Percentiles rank a stretch among this genome's conserved stretches.
Evolutionary conservation across 2,113 vertebrate genomes (phyloP).

Genomic region (Procavia capensis): DNA sequence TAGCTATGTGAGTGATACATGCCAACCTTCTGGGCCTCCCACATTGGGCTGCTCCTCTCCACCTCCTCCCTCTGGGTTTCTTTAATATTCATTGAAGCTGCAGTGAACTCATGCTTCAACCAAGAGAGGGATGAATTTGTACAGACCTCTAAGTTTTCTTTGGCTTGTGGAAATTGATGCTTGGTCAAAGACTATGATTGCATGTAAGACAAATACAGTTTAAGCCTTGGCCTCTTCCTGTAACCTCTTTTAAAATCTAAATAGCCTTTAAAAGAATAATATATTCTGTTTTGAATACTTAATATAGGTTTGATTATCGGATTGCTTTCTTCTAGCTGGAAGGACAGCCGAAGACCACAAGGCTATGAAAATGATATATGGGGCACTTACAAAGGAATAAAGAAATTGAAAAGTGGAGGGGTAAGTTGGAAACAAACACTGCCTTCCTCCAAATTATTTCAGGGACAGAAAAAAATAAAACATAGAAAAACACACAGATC

Average conservation of each 20-base stretch:
- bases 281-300: constrained; percentile 37
- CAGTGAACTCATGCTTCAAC: not conserved
- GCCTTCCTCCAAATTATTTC: constrained; percentile 64
- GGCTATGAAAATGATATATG: constrained; percentile 50
- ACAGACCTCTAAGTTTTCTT: constrained; percentile 9
- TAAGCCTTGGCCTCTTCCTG: constrained; percentile 52
- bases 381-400: not conserved
- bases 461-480: not conserved
- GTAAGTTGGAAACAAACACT: constrained; percentile 62
- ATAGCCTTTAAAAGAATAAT: constrained; percentile 46
- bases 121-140: not conserved
- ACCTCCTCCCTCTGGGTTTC: not conserved
- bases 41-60: not conserved
- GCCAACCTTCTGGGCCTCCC: not conserved
- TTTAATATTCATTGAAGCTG: not conserved
- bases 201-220: constrained; percentile 12
- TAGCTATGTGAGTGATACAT: not conserved
- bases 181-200: constrained; percentile 25
- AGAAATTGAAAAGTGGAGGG: constrained; percentile 34
- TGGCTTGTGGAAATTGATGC: constrained; percentile 29
- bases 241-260: constrained; percentile 64
- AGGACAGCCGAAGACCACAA: not conserved
- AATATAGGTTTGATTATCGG: constrained; percentile 51
- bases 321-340: constrained; percentile 48
- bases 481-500: not conserved